These are phyloP conservation scores for Meloe dianella DNA, from an alignment of 2,888 invertebrate species.

Conservation along the genomic window DNA sequence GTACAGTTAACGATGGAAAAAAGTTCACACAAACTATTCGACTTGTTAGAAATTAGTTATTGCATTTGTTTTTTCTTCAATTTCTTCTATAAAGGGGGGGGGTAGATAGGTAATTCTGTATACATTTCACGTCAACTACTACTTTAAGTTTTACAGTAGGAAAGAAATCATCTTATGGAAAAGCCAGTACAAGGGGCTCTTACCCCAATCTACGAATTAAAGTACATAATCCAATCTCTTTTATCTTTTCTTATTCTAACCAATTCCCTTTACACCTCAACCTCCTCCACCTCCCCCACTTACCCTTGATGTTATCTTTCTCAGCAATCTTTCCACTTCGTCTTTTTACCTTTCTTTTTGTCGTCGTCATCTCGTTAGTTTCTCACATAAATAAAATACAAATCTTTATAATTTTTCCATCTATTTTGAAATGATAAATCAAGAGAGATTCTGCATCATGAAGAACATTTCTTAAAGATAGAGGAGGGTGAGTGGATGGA, in stretches of 20 bases:
- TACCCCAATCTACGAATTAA: constrained; percentile 42
- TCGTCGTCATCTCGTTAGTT: constrained; percentile 13
- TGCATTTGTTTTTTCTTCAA: not conserved
- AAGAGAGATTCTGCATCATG: constrained; percentile 14
- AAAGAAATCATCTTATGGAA: constrained; percentile 8
- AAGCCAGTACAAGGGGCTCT: not conserved
- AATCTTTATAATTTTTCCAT: constrained; percentile 20
- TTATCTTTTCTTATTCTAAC: constrained; percentile 31
- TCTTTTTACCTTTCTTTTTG: constrained; percentile 1
- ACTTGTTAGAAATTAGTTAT: not conserved
- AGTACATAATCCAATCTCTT: constrained; percentile 51
- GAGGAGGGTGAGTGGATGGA: not conserved
- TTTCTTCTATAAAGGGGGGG: not conserved
- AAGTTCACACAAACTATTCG: too few species aligned
- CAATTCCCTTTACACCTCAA: constrained; percentile 22
- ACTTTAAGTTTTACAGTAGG: not conserved
- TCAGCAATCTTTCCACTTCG: not conserved
- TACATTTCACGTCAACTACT: not conserved
- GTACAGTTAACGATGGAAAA: constrained; percentile 5
- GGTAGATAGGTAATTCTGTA: not conserved
- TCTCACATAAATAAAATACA: constrained; percentile 11
- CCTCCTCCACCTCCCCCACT: constrained; percentile 13
- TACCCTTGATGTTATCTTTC: not conserved
- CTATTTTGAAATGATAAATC: constrained; percentile 31
- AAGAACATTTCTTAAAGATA: not conserved